Percentiles rank a stretch among this genome's conserved stretches.
Evolutionary conservation across 2,113 vertebrate genomes (phyloP).

Genomic region (Falco punctatus): DNA sequence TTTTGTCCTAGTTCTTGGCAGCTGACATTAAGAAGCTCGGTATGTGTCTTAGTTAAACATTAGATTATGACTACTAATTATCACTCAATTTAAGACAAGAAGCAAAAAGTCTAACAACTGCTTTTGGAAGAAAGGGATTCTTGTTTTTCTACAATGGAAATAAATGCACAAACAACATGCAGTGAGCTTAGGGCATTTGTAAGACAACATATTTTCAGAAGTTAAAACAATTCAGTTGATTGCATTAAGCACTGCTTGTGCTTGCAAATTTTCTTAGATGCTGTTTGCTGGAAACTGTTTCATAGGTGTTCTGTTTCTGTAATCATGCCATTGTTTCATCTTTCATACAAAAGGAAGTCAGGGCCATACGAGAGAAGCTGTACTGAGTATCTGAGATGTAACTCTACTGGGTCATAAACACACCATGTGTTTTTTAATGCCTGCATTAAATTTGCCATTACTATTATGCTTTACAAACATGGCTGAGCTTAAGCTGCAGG

Average conservation of each 20-base stretch:
- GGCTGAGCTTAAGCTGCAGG: not conserved
- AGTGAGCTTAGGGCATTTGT: not conserved
- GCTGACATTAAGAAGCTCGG: not conserved
- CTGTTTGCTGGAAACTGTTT: not conserved
- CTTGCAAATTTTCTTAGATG: not conserved
- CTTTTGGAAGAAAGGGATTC: not conserved
- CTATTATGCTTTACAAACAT: not conserved
- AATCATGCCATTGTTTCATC: not conserved
- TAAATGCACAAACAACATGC: not conserved
- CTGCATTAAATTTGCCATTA: not conserved
- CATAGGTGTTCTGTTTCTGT: not conserved
- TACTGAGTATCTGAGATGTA: rapidly evolving
- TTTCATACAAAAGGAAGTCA: not conserved
- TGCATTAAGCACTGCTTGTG: not conserved
- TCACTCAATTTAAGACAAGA: not conserved
- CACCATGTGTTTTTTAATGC: not conserved
- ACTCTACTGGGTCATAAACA: not conserved
- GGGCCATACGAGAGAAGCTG: not conserved
- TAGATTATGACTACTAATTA: not conserved
- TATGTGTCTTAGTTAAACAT: not conserved
- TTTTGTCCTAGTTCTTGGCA: not conserved
- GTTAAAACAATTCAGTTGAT: slow-evolving; percentile 2
- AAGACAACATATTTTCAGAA: not conserved
- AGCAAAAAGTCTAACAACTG: not conserved
- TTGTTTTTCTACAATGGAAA: not conserved